Evolutionary conservation across 2,888 invertebrate species (phyloP).

Genomic region (Candidula unifasciata): DNA sequence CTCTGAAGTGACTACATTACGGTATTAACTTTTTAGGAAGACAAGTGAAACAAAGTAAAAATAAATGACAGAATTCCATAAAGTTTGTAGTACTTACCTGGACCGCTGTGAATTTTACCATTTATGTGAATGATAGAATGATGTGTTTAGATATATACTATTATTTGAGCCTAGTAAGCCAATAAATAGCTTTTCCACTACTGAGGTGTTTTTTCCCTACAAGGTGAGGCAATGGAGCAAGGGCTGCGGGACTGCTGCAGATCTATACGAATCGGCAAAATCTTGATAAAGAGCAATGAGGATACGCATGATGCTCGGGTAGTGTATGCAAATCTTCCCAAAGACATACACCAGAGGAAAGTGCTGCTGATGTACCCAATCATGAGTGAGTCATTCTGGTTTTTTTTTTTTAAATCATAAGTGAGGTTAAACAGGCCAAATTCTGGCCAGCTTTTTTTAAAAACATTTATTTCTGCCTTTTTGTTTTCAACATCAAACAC

Average conservation of each 20-base stretch:
- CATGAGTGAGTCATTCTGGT: constrained; percentile 85
- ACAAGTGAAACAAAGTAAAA: too few species aligned
- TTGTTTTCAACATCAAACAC: too few species aligned
- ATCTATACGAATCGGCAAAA: constrained; percentile 98
- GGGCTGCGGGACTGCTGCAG: constrained; percentile 94
- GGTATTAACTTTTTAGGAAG: too few species aligned
- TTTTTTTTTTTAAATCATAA: not conserved
- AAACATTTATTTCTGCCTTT: too few species aligned
- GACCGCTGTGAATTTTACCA: too few species aligned
- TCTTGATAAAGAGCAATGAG: constrained; percentile 95
- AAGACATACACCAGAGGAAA: constrained; percentile 91
- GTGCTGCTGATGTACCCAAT: constrained; percentile 99
- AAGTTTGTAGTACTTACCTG: too few species aligned
- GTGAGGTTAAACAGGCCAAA: too few species aligned
- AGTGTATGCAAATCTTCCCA: constrained; percentile 96
- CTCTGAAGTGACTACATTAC: too few species aligned
- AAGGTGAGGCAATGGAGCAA: constrained; percentile 92
- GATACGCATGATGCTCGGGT: constrained; percentile 97
- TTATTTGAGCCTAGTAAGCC: not conserved
- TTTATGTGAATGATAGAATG: too few species aligned
- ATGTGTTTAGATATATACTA: too few species aligned
- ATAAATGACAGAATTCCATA: too few species aligned
- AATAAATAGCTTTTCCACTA: not conserved
- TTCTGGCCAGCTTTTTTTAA: too few species aligned
- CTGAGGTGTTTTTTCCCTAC: not conserved